Conservation (phyloP, 2,888 invertebrate genomes). For the Ischnus inquisitorius region DNA sequence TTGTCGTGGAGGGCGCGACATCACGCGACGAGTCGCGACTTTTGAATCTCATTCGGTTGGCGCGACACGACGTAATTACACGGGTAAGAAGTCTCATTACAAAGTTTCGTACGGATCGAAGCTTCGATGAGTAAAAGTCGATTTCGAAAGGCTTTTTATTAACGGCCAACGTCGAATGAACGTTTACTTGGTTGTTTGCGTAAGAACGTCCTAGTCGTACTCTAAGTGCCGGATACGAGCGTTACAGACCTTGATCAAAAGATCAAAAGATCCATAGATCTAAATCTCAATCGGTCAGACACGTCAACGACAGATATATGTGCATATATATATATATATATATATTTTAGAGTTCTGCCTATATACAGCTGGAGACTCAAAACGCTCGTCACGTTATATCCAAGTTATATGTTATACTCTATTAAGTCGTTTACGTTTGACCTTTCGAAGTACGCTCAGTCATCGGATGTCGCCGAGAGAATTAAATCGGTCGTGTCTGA, state of each 20-base stretch:
- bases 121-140: constrained; percentile 1
- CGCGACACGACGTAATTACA: constrained; percentile 1
- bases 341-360: background rate
- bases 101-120: constrained; percentile 8
- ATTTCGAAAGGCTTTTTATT: constrained; percentile 30
- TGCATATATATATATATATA: background rate
- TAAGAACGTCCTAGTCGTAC: constrained; percentile 8
- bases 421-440: constrained; percentile 55
- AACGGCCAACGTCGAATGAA: background rate
- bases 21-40: constrained; percentile 24
- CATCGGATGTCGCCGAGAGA: constrained; percentile 56
- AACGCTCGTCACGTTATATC: constrained; percentile 16
- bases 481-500: constrained; percentile 49
- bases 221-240: constrained; percentile 1
- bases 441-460: constrained; percentile 48
- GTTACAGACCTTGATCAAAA: constrained; percentile 18
- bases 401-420: background rate
- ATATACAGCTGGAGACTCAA: background rate
- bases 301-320: constrained; percentile 6
- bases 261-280: constrained; percentile 52
- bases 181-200: constrained; percentile 11
- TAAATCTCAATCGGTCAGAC: constrained; percentile 48
- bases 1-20: constrained; percentile 1
- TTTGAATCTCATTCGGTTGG: constrained; percentile 16
- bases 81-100: background rate